phyloP scores from a whole-genome alignment of 92 coral and sea anemone species.

The Porites rus region DNA sequence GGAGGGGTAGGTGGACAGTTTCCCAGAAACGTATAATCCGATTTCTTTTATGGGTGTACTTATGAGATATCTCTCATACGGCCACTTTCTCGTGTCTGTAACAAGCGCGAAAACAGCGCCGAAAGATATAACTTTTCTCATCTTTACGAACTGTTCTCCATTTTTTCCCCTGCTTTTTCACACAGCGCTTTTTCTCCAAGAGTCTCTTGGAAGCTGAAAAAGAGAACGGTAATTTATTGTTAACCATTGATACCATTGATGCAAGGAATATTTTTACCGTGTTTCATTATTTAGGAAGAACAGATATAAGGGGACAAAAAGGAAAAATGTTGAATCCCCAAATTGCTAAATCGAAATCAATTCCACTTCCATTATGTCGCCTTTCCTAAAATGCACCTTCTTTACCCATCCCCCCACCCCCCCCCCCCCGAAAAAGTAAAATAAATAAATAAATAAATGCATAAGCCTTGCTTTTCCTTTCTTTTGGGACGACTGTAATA shows the following conservation, averaged over 20 bases:
- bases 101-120: not conserved
- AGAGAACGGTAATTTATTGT: not conserved
- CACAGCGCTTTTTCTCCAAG: constrained; percentile 21
- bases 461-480: too few relatives aligned
- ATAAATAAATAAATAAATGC: too few relatives aligned
- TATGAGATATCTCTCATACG: not conserved
- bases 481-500: too few relatives aligned
- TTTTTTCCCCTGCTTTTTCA: not conserved
- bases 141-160: not conserved
- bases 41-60: not conserved
- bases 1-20: too few relatives aligned
- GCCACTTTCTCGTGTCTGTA: not conserved
- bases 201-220: constrained; percentile 21
- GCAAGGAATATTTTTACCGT: too few relatives aligned
- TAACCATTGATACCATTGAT: too few relatives aligned
- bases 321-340: not conserved
- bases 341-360: too few relatives aligned
- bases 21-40: not conserved
- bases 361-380: too few relatives aligned
- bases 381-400: too few relatives aligned
- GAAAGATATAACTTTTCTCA: not conserved
- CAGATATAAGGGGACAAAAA: not conserved
- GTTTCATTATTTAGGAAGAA: not conserved
- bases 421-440: too few relatives aligned
- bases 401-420: too few relatives aligned